phyloP scores from a whole-genome alignment of 2,888 invertebrate genomes.

The Ophraella communa region DNA sequence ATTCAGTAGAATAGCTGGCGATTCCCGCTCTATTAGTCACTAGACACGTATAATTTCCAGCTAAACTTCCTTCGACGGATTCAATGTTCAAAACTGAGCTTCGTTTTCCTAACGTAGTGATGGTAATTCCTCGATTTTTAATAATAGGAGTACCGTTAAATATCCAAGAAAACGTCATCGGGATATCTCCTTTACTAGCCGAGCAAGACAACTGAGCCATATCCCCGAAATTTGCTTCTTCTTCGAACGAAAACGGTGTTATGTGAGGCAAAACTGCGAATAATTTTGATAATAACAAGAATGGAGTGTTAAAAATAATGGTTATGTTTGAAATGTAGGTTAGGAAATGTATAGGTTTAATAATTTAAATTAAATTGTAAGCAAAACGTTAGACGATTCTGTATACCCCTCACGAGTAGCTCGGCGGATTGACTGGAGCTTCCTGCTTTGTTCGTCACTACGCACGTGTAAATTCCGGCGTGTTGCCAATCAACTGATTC shows the following conservation, averaged over 20 bases:
- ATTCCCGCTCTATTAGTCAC: conserved; percentile 67
- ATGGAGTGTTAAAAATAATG: too few relatives aligned
- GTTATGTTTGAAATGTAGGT: too few relatives aligned
- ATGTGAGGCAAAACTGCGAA: conserved; percentile 74
- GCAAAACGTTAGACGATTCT: too few relatives aligned
- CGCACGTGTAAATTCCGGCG: conserved; percentile 75
- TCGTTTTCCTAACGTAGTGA: conserved; percentile 63
- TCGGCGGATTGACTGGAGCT: conserved; percentile 67
- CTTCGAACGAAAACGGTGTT: conserved; percentile 71
- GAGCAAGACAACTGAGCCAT: conserved; percentile 72
- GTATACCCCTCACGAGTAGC: conserved; percentile 72
- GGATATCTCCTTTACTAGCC: conserved; percentile 71
- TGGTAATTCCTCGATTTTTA: conserved; percentile 59
- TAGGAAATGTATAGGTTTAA: too few relatives aligned
- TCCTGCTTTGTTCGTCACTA: conserved; percentile 72
- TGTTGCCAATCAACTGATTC: conserved; percentile 69
- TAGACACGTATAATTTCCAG: conserved; percentile 79
- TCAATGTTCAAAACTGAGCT: conserved; percentile 70
- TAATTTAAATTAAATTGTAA: too few relatives aligned
- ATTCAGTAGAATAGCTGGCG: conserved; percentile 61
- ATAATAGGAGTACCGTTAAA: conserved; percentile 67
- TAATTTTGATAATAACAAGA: too few relatives aligned
- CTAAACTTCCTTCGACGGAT: conserved; percentile 73
- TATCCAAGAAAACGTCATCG: conserved; percentile 77
- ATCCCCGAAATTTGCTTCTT: conserved; percentile 69